Base-by-base conservation (phyloP, 2,113 vertebrate species). In the Eleginops maclovinus region DNA sequence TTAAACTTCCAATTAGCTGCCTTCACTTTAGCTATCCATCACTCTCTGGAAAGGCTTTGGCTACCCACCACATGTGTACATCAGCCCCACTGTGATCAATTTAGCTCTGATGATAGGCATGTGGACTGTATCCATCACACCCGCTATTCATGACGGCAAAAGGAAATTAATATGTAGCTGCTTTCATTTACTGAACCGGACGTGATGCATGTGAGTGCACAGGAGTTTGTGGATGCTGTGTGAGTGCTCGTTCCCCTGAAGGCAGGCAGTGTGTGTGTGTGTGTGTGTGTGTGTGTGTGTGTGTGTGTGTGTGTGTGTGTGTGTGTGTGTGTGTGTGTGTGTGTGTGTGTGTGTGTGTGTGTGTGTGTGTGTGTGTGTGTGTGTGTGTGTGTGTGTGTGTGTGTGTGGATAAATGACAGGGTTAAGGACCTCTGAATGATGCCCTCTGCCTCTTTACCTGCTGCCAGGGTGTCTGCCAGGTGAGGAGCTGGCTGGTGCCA, bases 1-100 rank as follows among this genome's bases (percentile, higher is more conserved):
- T 76, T 88, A 83, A 88, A 89, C 82, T 81, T 92, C 80, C 75
- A 89, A 91, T 91, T 86, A 90, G 68, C 77, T 55, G 84, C 75
- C 79, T 83, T 90, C 90, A 82, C 75, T 87, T 86, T 36, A 79
- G 88, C 81, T 63, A 86, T 90, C 83, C 80, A 80, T 88, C 84
- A 81, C 69, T 81, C 74, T 75, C 44, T 24, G 59, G 77, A 67
- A 51, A 75, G 72, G 47, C 69, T 69, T 69, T 55, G 59, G 50
- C 67, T 60, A 16, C 36, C 59, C 47, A 13, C 66, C 22, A 36
- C 50, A 46, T 51, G 65, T 84, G 77, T 76, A 36, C 81, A 84
- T 82, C 86, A 81, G 82, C 75, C 41, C 50, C 79, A 59, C 82
- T 49, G 73, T 73, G 77, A 87, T 89, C 87, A 84, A 78, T 89